phyloP scores from a whole-genome alignment of 2,888 invertebrate species.

The Tenthredo livida region DNA sequence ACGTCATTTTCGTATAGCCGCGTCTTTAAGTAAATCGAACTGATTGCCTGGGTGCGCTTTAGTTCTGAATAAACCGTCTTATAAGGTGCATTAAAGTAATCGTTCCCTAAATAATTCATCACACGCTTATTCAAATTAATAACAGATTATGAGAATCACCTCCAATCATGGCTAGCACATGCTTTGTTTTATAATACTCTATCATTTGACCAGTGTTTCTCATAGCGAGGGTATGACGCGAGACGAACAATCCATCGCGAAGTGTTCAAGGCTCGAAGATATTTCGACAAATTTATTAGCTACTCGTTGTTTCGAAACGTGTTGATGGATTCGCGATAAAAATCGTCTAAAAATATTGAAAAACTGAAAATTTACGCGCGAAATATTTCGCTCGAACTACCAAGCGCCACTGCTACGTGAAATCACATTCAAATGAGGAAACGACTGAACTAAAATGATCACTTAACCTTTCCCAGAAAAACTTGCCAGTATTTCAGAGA shows the following conservation, averaged over 20 bases:
- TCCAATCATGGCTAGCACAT: constrained; percentile 59
- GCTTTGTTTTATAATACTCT: constrained; percentile 62
- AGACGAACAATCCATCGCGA: not conserved
- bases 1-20: not conserved
- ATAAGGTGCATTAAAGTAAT: constrained; percentile 64
- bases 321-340: not conserved
- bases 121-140: constrained; percentile 67
- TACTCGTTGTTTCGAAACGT: not conserved
- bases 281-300: not conserved
- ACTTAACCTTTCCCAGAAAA: constrained; percentile 48
- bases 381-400: not conserved
- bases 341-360: not conserved
- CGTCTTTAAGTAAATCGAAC: constrained; percentile 3
- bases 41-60: not conserved
- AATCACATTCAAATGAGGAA: constrained; percentile 74
- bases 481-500: constrained; percentile 57
- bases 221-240: not conserved
- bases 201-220: constrained; percentile 53
- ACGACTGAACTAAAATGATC: constrained; percentile 55
- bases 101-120: constrained; percentile 68
- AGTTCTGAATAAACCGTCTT: not conserved
- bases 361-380: not conserved
- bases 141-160: constrained; percentile 63
- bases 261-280: not conserved
- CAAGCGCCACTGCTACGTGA: constrained; percentile 62